Conservation (phyloP, 2,797 vertebrate genomes). For the Tragopan temminckii region DNA sequence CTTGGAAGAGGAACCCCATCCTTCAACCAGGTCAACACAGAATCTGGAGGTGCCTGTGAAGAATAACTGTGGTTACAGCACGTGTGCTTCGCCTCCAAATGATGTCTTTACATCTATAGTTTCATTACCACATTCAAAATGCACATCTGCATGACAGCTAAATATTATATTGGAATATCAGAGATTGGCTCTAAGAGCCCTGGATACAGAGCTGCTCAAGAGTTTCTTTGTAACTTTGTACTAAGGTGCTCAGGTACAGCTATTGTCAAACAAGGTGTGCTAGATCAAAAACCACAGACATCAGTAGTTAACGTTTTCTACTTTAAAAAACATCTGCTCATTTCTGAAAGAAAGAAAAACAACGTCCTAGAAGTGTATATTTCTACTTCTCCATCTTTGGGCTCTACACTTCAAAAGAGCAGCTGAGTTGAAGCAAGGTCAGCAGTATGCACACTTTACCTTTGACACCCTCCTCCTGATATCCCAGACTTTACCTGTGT, state of each 20-base stretch:
- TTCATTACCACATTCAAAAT: background rate
- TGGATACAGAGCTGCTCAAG: background rate
- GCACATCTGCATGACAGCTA: fast-evolving
- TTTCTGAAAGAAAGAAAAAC: background rate
- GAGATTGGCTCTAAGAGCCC: background rate
- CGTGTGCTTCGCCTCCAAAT: background rate
- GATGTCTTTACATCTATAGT: background rate
- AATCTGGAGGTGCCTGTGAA: slow-evolving; percentile 85
- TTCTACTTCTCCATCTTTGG: background rate
- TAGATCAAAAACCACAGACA: background rate
- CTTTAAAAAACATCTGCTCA: background rate
- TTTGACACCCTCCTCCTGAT: background rate
- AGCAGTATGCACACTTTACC: background rate
- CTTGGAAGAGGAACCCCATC: slow-evolving; percentile 84
- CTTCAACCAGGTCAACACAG: slow-evolving; percentile 87
- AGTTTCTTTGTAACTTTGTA: background rate
- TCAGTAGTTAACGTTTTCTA: background rate
- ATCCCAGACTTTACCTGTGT: background rate
- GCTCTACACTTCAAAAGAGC: background rate
- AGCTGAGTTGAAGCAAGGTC: background rate
- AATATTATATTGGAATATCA: background rate
- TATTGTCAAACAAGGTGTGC: background rate
- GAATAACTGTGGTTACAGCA: background rate
- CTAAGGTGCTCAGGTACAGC: background rate
- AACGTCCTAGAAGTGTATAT: background rate